Conservation (phyloP, 1,140 invertebrate genomes). For the Drosophila eugracilis region DNA sequence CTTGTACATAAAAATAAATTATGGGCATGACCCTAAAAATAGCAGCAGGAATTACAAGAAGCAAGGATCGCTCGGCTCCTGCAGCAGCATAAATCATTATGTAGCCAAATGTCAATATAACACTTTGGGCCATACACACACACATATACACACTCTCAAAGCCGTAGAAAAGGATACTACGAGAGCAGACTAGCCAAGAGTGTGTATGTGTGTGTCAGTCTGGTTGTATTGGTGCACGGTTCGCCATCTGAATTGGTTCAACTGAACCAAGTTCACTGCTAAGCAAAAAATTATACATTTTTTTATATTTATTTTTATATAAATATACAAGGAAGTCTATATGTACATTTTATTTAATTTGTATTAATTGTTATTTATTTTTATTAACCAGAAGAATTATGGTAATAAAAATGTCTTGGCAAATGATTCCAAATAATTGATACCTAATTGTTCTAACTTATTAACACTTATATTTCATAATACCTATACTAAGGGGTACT, state of each 20-base stretch:
- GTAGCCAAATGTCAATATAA: conserved; percentile 79
- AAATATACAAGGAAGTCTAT: no score
- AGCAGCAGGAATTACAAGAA: conserved; percentile 49
- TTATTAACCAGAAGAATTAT: background rate
- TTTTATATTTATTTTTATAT: no score
- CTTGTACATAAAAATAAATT: conserved; percentile 55
- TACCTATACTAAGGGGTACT: conserved; percentile 9
- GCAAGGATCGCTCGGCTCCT: conserved; percentile 36
- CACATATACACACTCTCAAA: background rate
- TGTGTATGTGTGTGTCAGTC: conserved; percentile 8
- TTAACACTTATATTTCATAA: conserved; percentile 14
- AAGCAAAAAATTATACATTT: conserved; percentile 2
- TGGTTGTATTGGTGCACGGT: conserved; percentile 23
- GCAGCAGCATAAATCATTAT: conserved; percentile 78
- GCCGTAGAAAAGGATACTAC: conserved; percentile 32
- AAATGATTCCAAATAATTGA: conserved; percentile 9
- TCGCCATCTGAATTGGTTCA: conserved; percentile 42
- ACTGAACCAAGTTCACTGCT: conserved; percentile 41
- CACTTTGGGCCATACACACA: conserved; percentile 57
- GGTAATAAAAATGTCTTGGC: background rate
- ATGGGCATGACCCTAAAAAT: conserved; percentile 56
- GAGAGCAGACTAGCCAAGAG: conserved; percentile 18
- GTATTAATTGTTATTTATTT: no score
- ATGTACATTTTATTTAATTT: no score
- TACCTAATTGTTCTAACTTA: conserved; percentile 17